Evolutionary conservation across 2,797 vertebrate genomes (phyloP).

Genomic region (Hyperoplus immaculatus): DNA sequence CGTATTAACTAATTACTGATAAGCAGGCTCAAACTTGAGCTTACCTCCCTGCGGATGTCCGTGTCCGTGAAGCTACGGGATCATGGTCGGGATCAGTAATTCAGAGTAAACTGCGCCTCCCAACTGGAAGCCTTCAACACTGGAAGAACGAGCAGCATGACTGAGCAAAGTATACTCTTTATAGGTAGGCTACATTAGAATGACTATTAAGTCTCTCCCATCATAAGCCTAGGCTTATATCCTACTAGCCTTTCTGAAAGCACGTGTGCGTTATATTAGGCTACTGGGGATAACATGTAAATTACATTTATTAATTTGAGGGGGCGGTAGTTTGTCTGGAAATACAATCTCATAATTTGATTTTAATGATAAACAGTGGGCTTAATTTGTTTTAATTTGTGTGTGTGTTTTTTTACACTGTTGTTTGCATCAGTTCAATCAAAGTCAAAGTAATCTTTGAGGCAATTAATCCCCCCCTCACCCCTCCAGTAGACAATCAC

Average conservation of each 20-base stretch:
- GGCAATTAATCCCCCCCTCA: not conserved
- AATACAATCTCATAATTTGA: not conserved
- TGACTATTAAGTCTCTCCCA: not conserved
- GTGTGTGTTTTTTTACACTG: not conserved
- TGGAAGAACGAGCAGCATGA: constrained; percentile 54
- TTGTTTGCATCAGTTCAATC: not conserved
- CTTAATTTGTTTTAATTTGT: not conserved
- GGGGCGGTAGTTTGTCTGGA: not conserved
- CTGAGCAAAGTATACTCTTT: constrained; percentile 56
- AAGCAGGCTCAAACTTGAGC: too few species aligned
- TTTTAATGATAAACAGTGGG: not conserved
- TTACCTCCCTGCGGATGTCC: not conserved
- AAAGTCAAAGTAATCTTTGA: not conserved
- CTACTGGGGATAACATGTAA: not conserved
- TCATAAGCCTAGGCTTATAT: not conserved
- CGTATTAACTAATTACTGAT: too few species aligned
- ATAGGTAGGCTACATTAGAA: constrained; percentile 58
- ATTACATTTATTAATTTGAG: not conserved
- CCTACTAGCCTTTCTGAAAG: not conserved
- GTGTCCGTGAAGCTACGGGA: not conserved
- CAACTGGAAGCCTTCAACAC: constrained; percentile 1
- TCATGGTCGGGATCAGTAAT: constrained; percentile 4
- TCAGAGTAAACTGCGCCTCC: not conserved
- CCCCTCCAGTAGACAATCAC: not conserved
- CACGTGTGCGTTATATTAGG: not conserved